Evolutionary conservation across 2,797 vertebrate genomes (phyloP), one percentile per base, ranked within the genome.

Genomic region (Rhinichthys osculus): DNA sequence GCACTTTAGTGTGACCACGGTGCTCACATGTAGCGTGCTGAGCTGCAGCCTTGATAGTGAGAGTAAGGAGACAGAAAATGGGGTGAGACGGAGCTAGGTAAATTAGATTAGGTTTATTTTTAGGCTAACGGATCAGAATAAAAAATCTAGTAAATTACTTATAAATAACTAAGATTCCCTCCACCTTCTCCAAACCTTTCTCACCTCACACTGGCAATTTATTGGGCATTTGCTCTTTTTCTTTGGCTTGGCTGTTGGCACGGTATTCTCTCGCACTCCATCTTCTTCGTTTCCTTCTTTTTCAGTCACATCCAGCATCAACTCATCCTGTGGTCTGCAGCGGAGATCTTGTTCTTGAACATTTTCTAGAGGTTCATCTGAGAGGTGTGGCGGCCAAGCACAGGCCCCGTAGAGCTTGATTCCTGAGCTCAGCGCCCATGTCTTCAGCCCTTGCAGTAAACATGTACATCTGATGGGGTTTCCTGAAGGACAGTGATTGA

Each of bases 391-490:
- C 0, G 97, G 97, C 0, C 94, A 94, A 0, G 90, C 70, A 7
- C 98, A 99, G n/a, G 87, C 33, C 19, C 96, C 97, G 9, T 95
- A 93, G 0, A 93, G 93, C 89, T 93, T 95, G 81, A 97, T 91
- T 0, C 92, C 90, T 0, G 91, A 82, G 0, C 19, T 86, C 0
- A 80, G 80, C 16, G 93, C 92, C 97, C 98, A 98, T 77, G 88
- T 81, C 86, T 73, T 95, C 90, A 98, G 95, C 0, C 95, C 95
- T 59, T 92, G 92, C 90, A 97, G 91, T 82, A 90, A 93, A 91
- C 98, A 99, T 92, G 96, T 96, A 82, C 97, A 99, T 88, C 95
- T 93, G 86, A 98, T 87, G 0, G 96, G 96, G 91, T 98, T 99
- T 2, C 96, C 97, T 13, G 87, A 30, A 33, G 7, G 10, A 84